phyloP scores from a whole-genome alignment of 2,888 invertebrate genomes.

The Apamea monoglypha region DNA sequence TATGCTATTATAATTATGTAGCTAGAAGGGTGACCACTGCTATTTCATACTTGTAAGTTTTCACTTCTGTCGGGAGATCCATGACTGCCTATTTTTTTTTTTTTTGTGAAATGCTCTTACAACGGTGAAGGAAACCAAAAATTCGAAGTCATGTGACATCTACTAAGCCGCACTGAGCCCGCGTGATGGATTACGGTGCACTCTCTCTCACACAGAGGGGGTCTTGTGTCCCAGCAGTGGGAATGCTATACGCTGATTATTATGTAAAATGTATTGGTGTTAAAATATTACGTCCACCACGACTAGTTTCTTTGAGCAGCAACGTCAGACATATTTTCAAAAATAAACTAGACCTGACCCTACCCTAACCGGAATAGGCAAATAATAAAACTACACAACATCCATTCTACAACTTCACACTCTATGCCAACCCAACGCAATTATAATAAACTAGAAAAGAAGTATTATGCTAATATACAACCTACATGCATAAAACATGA shows the following conservation, averaged over 20 bases:
- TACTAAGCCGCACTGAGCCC: too few relatives aligned
- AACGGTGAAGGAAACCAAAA: neutral
- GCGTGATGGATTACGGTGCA: too few relatives aligned
- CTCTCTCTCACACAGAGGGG: too few relatives aligned
- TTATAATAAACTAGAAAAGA: slow-evolving; percentile 63
- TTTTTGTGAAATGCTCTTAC: neutral
- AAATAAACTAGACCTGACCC: neutral
- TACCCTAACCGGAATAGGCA: slow-evolving; percentile 4
- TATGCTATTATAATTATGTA: neutral
- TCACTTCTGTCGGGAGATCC: too few relatives aligned
- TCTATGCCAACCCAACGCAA: slow-evolving; percentile 53
- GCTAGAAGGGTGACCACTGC: neutral
- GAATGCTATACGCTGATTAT: neutral
- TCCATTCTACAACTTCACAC: slow-evolving; percentile 28
- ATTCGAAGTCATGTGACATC: too few relatives aligned
- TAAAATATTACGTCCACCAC: too few relatives aligned
- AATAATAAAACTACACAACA: neutral
- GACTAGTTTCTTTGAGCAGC: too few relatives aligned
- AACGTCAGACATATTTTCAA: too few relatives aligned
- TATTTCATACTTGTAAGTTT: too few relatives aligned
- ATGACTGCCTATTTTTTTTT: too few relatives aligned
- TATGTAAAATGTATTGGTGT: neutral
- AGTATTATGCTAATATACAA: slow-evolving; percentile 68
- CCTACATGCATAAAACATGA: slow-evolving; percentile 70
- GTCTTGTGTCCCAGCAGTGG: neutral